These are phyloP conservation scores for Cephus spinipes DNA, from an alignment of 2,888 invertebrate species.

Conservation along the genomic window DNA sequence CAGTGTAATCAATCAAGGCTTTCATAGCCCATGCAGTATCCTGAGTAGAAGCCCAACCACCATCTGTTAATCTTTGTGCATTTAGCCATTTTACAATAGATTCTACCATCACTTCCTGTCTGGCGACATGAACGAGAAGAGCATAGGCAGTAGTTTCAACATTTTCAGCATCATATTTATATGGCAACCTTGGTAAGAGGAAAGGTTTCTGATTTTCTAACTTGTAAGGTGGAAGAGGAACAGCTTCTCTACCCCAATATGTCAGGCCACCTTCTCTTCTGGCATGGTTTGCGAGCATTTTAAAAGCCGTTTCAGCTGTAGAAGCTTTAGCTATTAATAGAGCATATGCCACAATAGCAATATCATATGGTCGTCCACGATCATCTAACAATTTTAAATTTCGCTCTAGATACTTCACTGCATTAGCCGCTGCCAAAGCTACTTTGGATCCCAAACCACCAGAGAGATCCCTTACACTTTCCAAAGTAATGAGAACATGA, in stretches of 20 bases:
- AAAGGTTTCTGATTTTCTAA: slow-evolving; percentile 93
- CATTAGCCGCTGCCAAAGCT: slow-evolving; percentile 80
- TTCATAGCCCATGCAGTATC: slow-evolving; percentile 91
- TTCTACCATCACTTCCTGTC: slow-evolving; percentile 85
- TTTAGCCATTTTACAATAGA: slow-evolving; percentile 93
- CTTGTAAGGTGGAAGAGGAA: slow-evolving; percentile 86
- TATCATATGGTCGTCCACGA: slow-evolving; percentile 82
- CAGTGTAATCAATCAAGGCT: slow-evolving; percentile 90
- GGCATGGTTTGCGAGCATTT: slow-evolving; percentile 76
- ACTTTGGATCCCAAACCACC: slow-evolving; percentile 82
- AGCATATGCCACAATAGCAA: slow-evolving; percentile 91
- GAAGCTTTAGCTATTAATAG: slow-evolving; percentile 86
- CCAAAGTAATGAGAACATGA: slow-evolving; percentile 90
- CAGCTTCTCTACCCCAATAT: slow-evolving; percentile 86
- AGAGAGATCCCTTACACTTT: slow-evolving; percentile 83
- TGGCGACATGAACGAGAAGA: slow-evolving; percentile 86
- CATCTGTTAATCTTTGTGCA: slow-evolving; percentile 85
- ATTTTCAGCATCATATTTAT: slow-evolving; percentile 90
- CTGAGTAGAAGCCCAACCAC: slow-evolving; percentile 91
- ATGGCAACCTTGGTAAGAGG: slow-evolving; percentile 87
- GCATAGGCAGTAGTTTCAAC: slow-evolving; percentile 95
- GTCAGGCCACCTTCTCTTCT: slow-evolving; percentile 82
- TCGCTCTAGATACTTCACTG: slow-evolving; percentile 83
- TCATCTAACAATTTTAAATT: slow-evolving; percentile 82
- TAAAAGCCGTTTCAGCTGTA: slow-evolving; percentile 85